Base-by-base conservation (phyloP, 2,113 vertebrate species). In the Choloepus hoffmanni region DNA sequence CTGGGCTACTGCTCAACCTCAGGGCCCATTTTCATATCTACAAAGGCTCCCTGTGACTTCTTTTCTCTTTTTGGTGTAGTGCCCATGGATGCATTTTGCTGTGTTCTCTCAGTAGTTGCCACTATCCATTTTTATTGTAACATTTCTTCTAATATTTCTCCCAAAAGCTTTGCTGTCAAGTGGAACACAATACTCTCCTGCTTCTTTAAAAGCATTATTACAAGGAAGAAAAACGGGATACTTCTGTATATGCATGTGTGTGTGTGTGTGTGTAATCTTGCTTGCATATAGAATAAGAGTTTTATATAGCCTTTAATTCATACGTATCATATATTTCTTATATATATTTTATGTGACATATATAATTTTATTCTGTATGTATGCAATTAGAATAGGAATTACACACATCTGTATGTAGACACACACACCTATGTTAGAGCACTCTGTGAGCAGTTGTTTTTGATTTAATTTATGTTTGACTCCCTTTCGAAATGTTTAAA, bases 391-490 rank as follows among this genome's bases (percentile, higher is more conserved):
- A 76, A 68, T 24, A 45, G 28, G n/a, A 77, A 90, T 14, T 33
- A 21, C 1, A 48, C 55, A 78, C 9, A 48, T 1, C 77, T 40
- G 4, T 30, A 19, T 73, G 5, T 73, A 8, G 26, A 50, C 24
- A 70, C 7, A 30, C 3, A 30, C 3, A n/a, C 16, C 63, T 60
- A 60, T 62, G 7, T 81, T n/a, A 45, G n/a, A 50, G 2, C 40
- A 88, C 65, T 95, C n/a, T 77, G 86, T 92, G 28, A 70, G 4
- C 7, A 50, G 12, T 77, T 24, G 43, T 53, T 43, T 15, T 67
- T 36, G 62, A 77, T 85, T 58, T 48, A 92, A 79, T 95, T 92
- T 84, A 76, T 62, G 33, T 58, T 36, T 94, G 4, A 73, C 11
- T 86, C 21, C 7, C 1, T 45, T 93, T 92, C 77, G 26, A 89